Base-by-base conservation (phyloP, 2,797 vertebrate genomes). In the Argentina silus region DNA sequence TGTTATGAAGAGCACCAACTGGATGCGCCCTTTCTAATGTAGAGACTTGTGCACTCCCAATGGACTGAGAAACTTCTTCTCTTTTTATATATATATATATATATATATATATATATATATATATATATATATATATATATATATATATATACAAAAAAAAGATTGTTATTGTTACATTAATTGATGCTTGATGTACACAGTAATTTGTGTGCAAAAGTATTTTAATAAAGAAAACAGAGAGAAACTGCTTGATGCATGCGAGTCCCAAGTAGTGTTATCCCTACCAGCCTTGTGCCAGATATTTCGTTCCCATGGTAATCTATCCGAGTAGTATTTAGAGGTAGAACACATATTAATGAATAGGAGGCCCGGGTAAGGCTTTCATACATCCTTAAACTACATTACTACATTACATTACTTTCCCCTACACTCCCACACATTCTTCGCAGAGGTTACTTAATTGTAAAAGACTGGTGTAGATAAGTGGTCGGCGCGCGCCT, bases 21-120 rank as follows among this genome's bases (percentile, higher is more conserved):
- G 51, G 15, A 67, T 63, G 77, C 67, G 14, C 69, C 66, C 75
- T 75, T 36, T 67, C 81, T 80, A 75, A 75, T 21, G 19, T 44
- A 47, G 44, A 76, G 62, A 68, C 59, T 55, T 67, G 68, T 55
- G 48, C 53, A 64, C 67, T 57, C 44, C 50, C 63, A 3, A 61
- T 72, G 45, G 80, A 72, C 43, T 69, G 60, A 72, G 74, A 78
- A 80, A 71, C 12, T 48, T 68, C 23, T n/a, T 11, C 14, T 17
- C 19, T 56, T 66, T 83, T 83, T 85, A 75, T 85, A 80, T 80
- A 69, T 65, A 69, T 78, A 81, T 84, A 84, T 83, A 90, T 70
- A n/a, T n/a, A n/a, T n/a, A n/a, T n/a, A n/a, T n/a, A n/a, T n/a
- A n/a, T n/a, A n/a, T n/a, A n/a, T n/a, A n/a, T n/a, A n/a, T n/a